Evolutionary conservation across 1,140 invertebrate species (phyloP).

Genomic region (Lepidotrigona ventralis): DNA sequence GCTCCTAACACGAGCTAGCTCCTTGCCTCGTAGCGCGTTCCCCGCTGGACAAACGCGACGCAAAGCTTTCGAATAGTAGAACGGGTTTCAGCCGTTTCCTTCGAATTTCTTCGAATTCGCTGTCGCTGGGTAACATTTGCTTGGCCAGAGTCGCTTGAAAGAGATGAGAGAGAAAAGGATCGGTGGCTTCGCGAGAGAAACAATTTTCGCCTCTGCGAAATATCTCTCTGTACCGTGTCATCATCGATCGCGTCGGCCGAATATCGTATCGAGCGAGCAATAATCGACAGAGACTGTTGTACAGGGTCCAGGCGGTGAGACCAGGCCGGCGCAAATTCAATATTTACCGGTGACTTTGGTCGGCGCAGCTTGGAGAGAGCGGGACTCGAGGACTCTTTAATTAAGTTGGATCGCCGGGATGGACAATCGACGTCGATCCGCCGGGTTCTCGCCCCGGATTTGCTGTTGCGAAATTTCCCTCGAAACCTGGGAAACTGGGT

Average conservation of each 20-base stretch:
- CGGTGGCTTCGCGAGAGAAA: too few species aligned
- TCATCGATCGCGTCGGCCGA: too few species aligned
- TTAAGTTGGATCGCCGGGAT: constrained; percentile 25
- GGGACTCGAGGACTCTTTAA: constrained; percentile 18
- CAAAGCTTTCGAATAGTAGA: constrained; percentile 33
- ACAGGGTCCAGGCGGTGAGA: background rate
- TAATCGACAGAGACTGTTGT: background rate
- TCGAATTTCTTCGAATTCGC: too few species aligned
- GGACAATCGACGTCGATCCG: background rate
- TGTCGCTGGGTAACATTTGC: background rate
- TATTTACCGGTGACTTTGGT: constrained; percentile 8
- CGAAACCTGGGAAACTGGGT: constrained; percentile 5
- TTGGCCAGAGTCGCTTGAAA: too few species aligned
- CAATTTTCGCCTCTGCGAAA: too few species aligned
- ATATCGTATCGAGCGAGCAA: background rate
- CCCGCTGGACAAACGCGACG: constrained; percentile 3
- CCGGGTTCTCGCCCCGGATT: background rate
- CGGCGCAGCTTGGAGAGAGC: background rate
- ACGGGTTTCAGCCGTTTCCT: too few species aligned
- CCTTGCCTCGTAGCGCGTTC: background rate
- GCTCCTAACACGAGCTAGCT: background rate
- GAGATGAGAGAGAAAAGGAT: too few species aligned
- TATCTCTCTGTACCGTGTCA: too few species aligned
- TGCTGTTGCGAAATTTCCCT: constrained; percentile 28
- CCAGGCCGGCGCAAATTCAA: background rate